A percentile compares a stretch with the other conserved stretches of the same genome.
Conservation (phyloP, 2,797 vertebrate species). For the Brachyalestes nurse region DNA sequence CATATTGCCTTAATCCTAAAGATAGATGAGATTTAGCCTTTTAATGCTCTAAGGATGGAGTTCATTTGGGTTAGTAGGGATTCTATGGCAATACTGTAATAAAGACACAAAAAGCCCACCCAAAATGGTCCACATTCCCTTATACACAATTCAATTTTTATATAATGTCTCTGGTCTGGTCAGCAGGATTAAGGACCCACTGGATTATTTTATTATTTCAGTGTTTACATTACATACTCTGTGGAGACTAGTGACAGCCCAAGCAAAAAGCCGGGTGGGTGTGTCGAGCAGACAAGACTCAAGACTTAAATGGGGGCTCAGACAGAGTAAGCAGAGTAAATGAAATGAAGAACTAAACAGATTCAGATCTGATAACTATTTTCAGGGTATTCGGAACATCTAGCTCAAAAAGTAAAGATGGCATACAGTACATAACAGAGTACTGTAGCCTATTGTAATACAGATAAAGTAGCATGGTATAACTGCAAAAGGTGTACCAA, state of each 20-base stretch:
- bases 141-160: constrained; percentile 50
- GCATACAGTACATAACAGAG: neutral
- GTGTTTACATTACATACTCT: constrained; percentile 15
- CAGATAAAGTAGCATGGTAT: neutral
- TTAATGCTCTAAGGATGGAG: constrained; percentile 60
- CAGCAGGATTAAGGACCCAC: constrained; percentile 46
- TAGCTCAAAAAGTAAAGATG: neutral
- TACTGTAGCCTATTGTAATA: neutral
- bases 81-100: constrained; percentile 31
- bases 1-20: constrained; percentile 65
- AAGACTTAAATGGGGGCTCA: neutral
- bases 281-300: neutral
- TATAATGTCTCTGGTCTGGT: constrained; percentile 43
- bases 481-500: too few relatives aligned
- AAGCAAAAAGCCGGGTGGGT: constrained; percentile 11
- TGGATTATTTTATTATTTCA: constrained; percentile 57
- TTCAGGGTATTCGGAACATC: neutral
- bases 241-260: constrained; percentile 26
- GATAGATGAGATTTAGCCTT: constrained; percentile 61
- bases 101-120: constrained; percentile 29
- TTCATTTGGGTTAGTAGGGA: constrained; percentile 56
- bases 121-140: constrained; percentile 46
- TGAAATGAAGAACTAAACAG: neutral
- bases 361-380: neutral
- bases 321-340: neutral